These are phyloP conservation scores for Meloidogyne exigua DNA, from an alignment of 1,140 invertebrate species.

Conservation along the genomic window DNA sequence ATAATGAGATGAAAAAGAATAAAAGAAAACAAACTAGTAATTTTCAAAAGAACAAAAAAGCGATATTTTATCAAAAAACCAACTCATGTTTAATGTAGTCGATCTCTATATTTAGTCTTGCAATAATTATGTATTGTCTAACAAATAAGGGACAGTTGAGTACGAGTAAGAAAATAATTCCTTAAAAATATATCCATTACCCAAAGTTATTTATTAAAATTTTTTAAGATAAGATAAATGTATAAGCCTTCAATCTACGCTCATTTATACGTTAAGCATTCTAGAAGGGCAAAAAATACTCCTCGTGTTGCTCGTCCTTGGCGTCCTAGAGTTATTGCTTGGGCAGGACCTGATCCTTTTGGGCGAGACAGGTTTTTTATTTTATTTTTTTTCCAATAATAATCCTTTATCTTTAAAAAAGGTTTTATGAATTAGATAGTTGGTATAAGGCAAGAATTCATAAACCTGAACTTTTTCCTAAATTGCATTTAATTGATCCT, in stretches of 20 bases:
- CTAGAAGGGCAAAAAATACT: slow-evolving; percentile 44
- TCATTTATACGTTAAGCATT: slow-evolving; percentile 44
- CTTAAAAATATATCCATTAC: no score
- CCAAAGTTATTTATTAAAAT: no score
- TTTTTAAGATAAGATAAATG: background rate
- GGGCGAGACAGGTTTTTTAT: slow-evolving; percentile 49
- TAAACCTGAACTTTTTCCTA: slow-evolving; percentile 55
- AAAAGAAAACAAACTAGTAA: no score
- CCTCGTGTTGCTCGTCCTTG: slow-evolving; percentile 53
- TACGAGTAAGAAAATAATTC: no score
- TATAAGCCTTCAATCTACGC: slow-evolving; percentile 42
- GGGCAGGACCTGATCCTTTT: slow-evolving; percentile 62
- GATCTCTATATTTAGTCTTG: no score
- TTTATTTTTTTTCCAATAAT: slow-evolving; percentile 2
- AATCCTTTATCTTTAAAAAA: slow-evolving; percentile 23
- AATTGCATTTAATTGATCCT: slow-evolving; percentile 62
- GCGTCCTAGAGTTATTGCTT: slow-evolving; percentile 59
- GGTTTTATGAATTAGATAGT: slow-evolving; percentile 58
- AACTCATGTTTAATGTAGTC: no score
- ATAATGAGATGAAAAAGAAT: no score
- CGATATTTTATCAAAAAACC: no score
- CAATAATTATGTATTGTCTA: no score
- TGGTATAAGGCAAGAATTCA: slow-evolving; percentile 63
- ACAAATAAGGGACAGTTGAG: no score
- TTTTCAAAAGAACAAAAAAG: no score